phyloP scores from a whole-genome alignment of 2,888 invertebrate species.

The Elegia similella region DNA sequence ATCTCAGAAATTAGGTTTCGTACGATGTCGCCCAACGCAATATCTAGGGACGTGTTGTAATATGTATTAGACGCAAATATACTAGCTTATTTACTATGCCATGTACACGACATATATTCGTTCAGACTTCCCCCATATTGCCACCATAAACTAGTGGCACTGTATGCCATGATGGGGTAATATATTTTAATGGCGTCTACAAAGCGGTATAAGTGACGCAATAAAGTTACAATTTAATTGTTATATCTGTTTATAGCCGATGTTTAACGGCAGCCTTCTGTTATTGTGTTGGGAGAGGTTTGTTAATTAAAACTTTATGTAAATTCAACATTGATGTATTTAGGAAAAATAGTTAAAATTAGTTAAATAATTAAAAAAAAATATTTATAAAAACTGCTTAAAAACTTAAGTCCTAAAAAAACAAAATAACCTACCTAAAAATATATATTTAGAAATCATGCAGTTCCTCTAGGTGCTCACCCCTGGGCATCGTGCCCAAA shows the following conservation, averaged over 20 bases:
- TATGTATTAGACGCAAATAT: slow-evolving; percentile 7
- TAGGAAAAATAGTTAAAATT: no score
- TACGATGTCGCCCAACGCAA: slow-evolving; percentile 1
- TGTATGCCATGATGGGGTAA: not conserved
- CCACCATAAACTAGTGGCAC: not conserved
- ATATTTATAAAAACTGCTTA: no score
- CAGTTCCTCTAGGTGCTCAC: no score
- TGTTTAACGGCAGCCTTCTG: not conserved
- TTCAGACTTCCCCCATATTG: not conserved
- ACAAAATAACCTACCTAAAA: no score
- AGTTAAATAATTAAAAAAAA: no score
- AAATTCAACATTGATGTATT: no score
- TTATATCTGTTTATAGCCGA: not conserved
- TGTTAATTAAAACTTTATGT: no score
- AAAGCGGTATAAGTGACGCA: not conserved
- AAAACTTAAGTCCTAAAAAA: no score
- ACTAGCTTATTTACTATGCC: not conserved
- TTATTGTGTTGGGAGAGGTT: not conserved
- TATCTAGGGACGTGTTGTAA: slow-evolving; percentile 8
- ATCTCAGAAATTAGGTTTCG: slow-evolving; percentile 3
- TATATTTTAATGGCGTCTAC: slow-evolving; percentile 8
- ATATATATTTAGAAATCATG: no score
- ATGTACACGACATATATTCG: slow-evolving; percentile 1
- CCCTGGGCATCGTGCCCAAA: no score
- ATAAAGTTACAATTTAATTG: not conserved